phyloP scores from a whole-genome alignment of 2,113 vertebrate species.

The Pelecanus crispus region DNA sequence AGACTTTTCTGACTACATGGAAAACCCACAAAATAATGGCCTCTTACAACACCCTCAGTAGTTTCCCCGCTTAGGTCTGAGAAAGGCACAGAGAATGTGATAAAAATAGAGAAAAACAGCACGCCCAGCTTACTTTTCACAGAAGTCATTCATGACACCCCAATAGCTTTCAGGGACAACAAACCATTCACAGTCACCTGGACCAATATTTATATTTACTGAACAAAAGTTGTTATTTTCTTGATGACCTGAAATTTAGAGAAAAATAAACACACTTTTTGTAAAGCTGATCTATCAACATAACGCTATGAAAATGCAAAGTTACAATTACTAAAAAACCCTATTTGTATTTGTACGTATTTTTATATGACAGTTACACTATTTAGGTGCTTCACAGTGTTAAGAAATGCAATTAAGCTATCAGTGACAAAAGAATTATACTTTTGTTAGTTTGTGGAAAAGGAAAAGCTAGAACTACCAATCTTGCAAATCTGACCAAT shows the following conservation, averaged over 20 bases:
- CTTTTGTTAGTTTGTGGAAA: background rate
- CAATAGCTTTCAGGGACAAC: slow-evolving; percentile 95
- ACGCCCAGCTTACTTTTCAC: slow-evolving; percentile 85
- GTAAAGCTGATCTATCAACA: background rate
- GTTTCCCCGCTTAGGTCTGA: background rate
- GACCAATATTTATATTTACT: slow-evolving; percentile 98
- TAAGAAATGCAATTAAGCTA: background rate
- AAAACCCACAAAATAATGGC: background rate
- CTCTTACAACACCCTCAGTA: background rate
- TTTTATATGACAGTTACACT: background rate
- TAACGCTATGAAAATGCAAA: background rate
- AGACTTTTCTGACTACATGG: background rate
- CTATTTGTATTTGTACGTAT: background rate
- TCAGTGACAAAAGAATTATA: background rate
- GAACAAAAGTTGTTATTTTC: slow-evolving; percentile 99
- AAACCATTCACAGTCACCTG: slow-evolving; percentile 98
- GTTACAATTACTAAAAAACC: background rate
- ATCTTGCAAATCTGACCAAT: background rate
- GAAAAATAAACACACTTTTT: background rate
- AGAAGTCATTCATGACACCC: slow-evolving; percentile 97
- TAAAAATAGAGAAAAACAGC: background rate
- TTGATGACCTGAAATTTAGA: slow-evolving; percentile 88
- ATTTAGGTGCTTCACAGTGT: background rate
- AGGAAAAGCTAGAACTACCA: background rate
- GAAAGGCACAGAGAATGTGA: background rate